Evolutionary conservation across 2,113 vertebrate species (phyloP).

Genomic region (Sprattus sprattus): DNA sequence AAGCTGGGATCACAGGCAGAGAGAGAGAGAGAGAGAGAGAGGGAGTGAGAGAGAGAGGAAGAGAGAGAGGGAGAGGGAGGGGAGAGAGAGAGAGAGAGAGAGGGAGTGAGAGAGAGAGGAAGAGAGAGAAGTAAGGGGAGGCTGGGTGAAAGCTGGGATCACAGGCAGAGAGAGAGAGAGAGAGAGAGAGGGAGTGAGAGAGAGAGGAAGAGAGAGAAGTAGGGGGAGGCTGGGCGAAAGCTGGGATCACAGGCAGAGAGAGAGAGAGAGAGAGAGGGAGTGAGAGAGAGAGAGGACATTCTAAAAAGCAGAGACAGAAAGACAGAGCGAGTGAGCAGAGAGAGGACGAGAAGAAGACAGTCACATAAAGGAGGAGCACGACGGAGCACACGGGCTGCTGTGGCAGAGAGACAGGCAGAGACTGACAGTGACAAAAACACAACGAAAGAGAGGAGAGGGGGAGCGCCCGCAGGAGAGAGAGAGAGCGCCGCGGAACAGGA

Average conservation of each 20-base stretch:
- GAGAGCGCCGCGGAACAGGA: constrained; percentile 5
- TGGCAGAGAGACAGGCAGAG: not conserved
- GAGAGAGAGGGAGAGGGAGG: not conserved
- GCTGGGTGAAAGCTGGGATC: not conserved
- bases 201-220: not conserved
- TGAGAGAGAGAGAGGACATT: not conserved
- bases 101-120: not conserved
- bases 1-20: not conserved
- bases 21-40: not conserved
- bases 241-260: not conserved
- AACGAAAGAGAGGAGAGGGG: not conserved
- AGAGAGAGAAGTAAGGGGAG: not conserved
- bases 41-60: not conserved
- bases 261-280: not conserved
- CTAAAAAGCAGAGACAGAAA: not conserved
- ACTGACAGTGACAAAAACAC: not conserved
- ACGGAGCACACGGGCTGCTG: too few relatives aligned
- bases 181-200: not conserved
- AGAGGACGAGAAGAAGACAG: not conserved
- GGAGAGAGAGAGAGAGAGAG: too few relatives aligned
- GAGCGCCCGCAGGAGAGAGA: not conserved
- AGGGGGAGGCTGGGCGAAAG: not conserved
- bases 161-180: not conserved
- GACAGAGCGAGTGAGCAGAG: not conserved
- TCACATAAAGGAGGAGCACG: not conserved